Evolutionary conservation across 2,888 invertebrate genomes (phyloP).

Genomic region (Sinelater perroti): DNA sequence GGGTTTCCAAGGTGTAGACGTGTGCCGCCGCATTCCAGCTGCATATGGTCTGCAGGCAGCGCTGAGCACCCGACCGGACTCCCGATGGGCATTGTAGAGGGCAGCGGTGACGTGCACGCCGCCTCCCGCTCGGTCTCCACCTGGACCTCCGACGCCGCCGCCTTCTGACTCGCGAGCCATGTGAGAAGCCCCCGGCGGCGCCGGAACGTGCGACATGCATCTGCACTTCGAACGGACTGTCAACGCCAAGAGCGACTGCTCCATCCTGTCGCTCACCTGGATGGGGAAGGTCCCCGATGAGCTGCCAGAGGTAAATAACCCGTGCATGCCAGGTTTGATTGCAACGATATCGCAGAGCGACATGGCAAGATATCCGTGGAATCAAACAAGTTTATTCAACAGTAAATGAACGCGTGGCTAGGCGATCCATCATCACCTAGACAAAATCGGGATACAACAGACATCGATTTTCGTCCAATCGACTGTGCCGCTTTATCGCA

Average conservation of each 20-base stretch:
- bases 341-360: too few relatives aligned
- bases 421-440: too few relatives aligned
- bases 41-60: slow-evolving; percentile 23
- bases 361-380: too few relatives aligned
- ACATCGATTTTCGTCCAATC: slow-evolving; percentile 14
- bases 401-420: too few relatives aligned
- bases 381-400: too few relatives aligned
- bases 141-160: background rate
- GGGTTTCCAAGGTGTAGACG: slow-evolving; percentile 48
- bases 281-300: slow-evolving; percentile 98
- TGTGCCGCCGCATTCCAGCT: slow-evolving; percentile 30
- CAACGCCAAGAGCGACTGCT: slow-evolving; percentile 94
- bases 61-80: background rate
- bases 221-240: slow-evolving; percentile 94
- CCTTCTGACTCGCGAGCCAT: slow-evolving; percentile 23
- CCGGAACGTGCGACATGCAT: slow-evolving; percentile 73
- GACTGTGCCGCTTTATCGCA: slow-evolving; percentile 1
- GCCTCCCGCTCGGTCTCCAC: background rate
- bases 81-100: background rate
- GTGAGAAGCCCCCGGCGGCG: slow-evolving; percentile 11
- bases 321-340: slow-evolving; percentile 4
- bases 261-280: slow-evolving; percentile 94
- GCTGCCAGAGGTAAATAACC: slow-evolving; percentile 81
- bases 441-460: slow-evolving; percentile 4
- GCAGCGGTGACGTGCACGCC: slow-evolving; percentile 14